phyloP scores from a whole-genome alignment of 2,888 invertebrate species.

The Blera fallax region DNA sequence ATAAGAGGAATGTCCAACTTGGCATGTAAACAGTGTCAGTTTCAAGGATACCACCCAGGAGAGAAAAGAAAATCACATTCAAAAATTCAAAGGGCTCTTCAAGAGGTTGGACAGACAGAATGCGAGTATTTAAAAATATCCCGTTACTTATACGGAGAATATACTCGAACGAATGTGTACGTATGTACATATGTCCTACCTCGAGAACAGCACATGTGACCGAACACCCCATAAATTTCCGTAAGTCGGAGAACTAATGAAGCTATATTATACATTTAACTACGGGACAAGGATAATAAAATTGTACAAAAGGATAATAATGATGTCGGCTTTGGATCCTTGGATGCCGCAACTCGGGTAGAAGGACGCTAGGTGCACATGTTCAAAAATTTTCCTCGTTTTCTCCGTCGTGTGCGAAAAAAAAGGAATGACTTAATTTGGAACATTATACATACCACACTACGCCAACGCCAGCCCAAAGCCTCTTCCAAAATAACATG shows the following conservation, averaged over 20 bases:
- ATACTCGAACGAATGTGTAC: too few relatives aligned
- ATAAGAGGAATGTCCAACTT: slow-evolving; percentile 58
- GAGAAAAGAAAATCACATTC: slow-evolving; percentile 31
- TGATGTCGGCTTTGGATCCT: slow-evolving; percentile 52
- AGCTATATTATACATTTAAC: slow-evolving; percentile 68
- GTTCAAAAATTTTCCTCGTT: slow-evolving; percentile 34
- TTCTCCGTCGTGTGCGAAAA: neutral
- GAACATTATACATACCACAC: slow-evolving; percentile 36
- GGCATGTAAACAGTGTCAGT: slow-evolving; percentile 66
- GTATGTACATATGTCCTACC: neutral
- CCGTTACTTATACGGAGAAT: neutral
- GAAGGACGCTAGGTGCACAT: slow-evolving; percentile 26
- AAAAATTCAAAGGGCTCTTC: slow-evolving; percentile 35
- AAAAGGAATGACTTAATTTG: slow-evolving; percentile 50
- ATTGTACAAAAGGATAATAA: slow-evolving; percentile 71
- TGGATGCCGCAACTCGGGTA: neutral
- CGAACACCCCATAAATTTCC: slow-evolving; percentile 62
- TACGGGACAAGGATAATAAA: slow-evolving; percentile 70
- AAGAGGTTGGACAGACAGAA: slow-evolving; percentile 30
- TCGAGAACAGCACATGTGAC: slow-evolving; percentile 24
- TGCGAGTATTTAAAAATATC: slow-evolving; percentile 38
- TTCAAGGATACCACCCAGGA: slow-evolving; percentile 35
- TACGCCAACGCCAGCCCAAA: slow-evolving; percentile 11
- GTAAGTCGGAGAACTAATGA: slow-evolving; percentile 62
- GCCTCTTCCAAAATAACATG: slow-evolving; percentile 22